phyloP scores from a whole-genome alignment of 2,888 invertebrate species.

The Melieria crassipennis region DNA sequence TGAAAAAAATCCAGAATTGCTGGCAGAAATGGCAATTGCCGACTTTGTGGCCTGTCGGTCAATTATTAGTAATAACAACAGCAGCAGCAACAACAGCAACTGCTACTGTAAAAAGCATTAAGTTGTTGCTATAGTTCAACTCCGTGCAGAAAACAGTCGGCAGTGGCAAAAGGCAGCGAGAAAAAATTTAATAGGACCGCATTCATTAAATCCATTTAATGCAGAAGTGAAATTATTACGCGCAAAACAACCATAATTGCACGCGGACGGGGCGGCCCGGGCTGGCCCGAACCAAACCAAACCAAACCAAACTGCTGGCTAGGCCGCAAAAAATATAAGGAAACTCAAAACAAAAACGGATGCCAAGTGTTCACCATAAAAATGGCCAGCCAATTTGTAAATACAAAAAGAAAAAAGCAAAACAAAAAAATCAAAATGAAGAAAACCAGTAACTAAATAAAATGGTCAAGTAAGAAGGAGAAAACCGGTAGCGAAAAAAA shows the following conservation, averaged over 20 bases:
- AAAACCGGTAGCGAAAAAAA: constrained; percentile 51
- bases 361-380: constrained; percentile 51
- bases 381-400: constrained; percentile 49
- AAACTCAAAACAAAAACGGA: constrained; percentile 22
- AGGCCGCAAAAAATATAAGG: background rate
- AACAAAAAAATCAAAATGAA: constrained; percentile 12
- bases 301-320: constrained; percentile 25
- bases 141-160: constrained; percentile 25
- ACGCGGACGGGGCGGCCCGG: constrained; percentile 43
- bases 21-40: background rate
- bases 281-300: constrained; percentile 27
- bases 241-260: constrained; percentile 58
- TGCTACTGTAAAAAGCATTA: constrained; percentile 37
- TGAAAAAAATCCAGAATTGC: background rate
- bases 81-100: constrained; percentile 38
- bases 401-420: constrained; percentile 39
- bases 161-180: constrained; percentile 22
- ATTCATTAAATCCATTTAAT: constrained; percentile 64
- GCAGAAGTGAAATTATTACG: constrained; percentile 59
- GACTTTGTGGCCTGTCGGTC: constrained; percentile 21
- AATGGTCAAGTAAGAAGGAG: constrained; percentile 27
- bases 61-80: constrained; percentile 38
- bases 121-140: constrained; percentile 6
- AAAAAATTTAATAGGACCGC: constrained; percentile 57
- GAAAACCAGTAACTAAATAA: constrained; percentile 21